A percentile compares a stretch with the other conserved stretches of the same genome.
Evolutionary conservation across 2,888 invertebrate genomes (phyloP).

Genomic region (Craniophora ligustri): DNA sequence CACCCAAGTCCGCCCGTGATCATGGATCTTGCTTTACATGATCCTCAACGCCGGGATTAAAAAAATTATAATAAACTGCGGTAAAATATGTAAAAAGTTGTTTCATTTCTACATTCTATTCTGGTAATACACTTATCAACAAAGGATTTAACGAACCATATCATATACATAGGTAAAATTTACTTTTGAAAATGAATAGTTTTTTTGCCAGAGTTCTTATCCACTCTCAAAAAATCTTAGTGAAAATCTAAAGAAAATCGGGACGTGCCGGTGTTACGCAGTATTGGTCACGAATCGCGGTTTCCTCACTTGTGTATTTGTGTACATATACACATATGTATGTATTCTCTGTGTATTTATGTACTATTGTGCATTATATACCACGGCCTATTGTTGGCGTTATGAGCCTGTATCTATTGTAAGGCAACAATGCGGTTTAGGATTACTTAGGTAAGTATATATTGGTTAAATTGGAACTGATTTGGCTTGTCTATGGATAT

Average conservation of each 20-base stretch:
- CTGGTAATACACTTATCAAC: too few relatives aligned
- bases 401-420: conserved; percentile 10
- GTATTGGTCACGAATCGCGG: conserved; percentile 54
- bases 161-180: too few relatives aligned
- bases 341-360: too few relatives aligned
- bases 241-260: conserved; percentile 21
- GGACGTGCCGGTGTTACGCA: conserved; percentile 65
- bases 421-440: conserved; percentile 2
- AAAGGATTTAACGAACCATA: too few relatives aligned
- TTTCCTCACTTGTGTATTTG: conserved; percentile 18
- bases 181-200: too few relatives aligned
- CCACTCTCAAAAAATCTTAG: conserved; percentile 22
- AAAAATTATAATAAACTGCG: too few relatives aligned
- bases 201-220: conserved; percentile 26
- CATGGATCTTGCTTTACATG: too few relatives aligned
- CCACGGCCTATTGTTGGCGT: conserved; percentile 23
- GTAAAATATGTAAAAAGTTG: too few relatives aligned
- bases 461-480: neutral
- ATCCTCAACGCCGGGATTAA: too few relatives aligned
- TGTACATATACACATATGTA: too few relatives aligned
- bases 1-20: too few relatives aligned
- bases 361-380: conserved; percentile 24
- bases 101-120: too few relatives aligned
- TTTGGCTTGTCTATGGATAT: neutral
- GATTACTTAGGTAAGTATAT: neutral